Percentiles rank a stretch among this genome's conserved stretches.
Evolutionary conservation across 1,140 invertebrate genomes (phyloP).

Genomic region (Penaeus chinensis): DNA sequence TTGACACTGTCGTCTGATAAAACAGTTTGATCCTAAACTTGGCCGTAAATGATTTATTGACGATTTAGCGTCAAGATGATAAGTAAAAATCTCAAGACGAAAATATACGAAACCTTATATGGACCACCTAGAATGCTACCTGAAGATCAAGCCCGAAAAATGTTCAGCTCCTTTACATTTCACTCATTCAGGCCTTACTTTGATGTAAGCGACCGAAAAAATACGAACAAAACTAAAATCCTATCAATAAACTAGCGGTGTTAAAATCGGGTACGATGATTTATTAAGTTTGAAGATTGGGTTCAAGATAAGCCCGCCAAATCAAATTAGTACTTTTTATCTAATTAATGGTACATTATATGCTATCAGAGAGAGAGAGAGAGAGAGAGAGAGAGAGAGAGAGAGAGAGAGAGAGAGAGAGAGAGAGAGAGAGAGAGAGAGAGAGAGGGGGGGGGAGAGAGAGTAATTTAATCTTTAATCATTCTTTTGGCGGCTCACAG

Average conservation of each 20-base stretch:
- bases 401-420: too few relatives aligned
- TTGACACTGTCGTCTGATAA: too few relatives aligned
- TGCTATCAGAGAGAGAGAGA: constrained; percentile 20
- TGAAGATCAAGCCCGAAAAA: neutral
- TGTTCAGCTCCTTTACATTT: neutral
- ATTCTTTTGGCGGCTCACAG: too few relatives aligned
- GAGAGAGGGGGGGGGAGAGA: too few relatives aligned
- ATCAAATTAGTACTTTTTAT: constrained; percentile 47
- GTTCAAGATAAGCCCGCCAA: constrained; percentile 35
- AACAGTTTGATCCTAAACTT: too few relatives aligned
- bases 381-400: too few relatives aligned
- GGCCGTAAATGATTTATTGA: too few relatives aligned
- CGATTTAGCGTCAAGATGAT: too few relatives aligned
- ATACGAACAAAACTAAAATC: too few relatives aligned
- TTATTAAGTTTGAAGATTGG: constrained; percentile 39
- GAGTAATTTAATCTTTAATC: too few relatives aligned
- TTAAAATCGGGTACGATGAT: neutral
- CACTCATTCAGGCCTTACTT: neutral
- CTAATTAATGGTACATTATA: constrained; percentile 45
- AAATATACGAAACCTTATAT: constrained; percentile 15
- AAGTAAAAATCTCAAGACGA: neutral
- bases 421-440: too few relatives aligned
- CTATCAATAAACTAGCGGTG: neutral
- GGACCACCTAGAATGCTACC: constrained; percentile 33
- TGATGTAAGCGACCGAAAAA: too few relatives aligned